Base-by-base conservation (phyloP, 2,113 vertebrate genomes). In the Pteronura brasiliensis region DNA sequence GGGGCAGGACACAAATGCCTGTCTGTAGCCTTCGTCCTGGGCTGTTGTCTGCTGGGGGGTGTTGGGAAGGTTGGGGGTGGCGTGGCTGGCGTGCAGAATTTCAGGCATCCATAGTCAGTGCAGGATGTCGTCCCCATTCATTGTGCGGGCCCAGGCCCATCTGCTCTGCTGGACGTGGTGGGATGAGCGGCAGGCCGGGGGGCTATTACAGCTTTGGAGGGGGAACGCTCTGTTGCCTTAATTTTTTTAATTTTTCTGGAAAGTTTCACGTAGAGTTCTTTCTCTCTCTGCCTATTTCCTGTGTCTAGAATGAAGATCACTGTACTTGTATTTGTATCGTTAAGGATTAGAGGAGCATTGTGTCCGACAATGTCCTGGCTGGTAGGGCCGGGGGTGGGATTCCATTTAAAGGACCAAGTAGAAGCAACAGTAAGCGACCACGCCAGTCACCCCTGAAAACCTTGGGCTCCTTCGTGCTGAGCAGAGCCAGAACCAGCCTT, bases 121-220 rank as follows among this genome's bases (percentile, higher is more conserved):
- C 11, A 0, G 36, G 11, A 14, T 31, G 47, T 25, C 0, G 1
- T 55, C 23, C 59, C 76, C 31, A n/a, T 14, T 55, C 11, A 9
- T 13, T 23, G 47, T 71, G 79, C 8, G 4, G 3, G 5, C 67
- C 79, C 39, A 21, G 3, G n/a, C 27, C 69, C 17, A 4, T 8
- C 20, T 2, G 29, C 67, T 29, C 67, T 17, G 17, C 23, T 9
- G 63, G 77, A 57, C 2, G 12, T 6, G 7, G 17, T 0, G 15
- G 4, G 59, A 1, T 0, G 3, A 7, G 44, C 9, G 25, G 12
- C 13, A 1, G n/a, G 21, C 21, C 4, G 1, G 52, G 21, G 7
- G 12, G n/a, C 15, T 7, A 34, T 10, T 65, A 34, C 31, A 18
- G 39, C 92, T 34, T 44, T 7, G 18, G 12, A 52, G 57, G 34